Percentiles rank a stretch among this genome's conserved stretches.
These are phyloP conservation scores for Iphiclides podalirius DNA, from an alignment of 2,888 invertebrate genomes.

Conservation along the genomic window DNA sequence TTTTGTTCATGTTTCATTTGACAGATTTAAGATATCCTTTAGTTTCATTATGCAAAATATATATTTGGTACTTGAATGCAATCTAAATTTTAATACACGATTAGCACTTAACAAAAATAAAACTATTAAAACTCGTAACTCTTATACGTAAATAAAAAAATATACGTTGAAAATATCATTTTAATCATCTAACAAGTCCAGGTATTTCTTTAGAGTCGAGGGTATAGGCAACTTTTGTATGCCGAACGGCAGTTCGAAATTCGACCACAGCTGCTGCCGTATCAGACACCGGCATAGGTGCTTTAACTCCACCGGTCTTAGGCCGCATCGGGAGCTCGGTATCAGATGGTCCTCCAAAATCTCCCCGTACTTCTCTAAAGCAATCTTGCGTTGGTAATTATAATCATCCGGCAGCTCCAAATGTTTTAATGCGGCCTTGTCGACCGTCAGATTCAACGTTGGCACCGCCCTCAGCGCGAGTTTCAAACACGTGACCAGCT, in stretches of 20 bases:
- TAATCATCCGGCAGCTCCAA: conserved; percentile 61
- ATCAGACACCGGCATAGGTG: conserved; percentile 88
- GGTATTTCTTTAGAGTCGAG: conserved; percentile 82
- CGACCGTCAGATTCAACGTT: conserved; percentile 72
- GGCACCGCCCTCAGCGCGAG: conserved; percentile 84
- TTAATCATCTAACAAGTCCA: conserved; percentile 87
- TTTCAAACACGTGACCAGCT: conserved; percentile 84
- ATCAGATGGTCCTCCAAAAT: conserved; percentile 80
- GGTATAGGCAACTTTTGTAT: conserved; percentile 85
- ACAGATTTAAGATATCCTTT: too few relatives aligned
- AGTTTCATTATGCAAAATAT: too few relatives aligned
- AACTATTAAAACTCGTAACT: too few relatives aligned
- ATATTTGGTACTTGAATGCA: too few relatives aligned
- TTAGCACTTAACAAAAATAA: too few relatives aligned
- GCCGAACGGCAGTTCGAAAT: conserved; percentile 87
- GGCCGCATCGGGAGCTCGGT: conserved; percentile 81
- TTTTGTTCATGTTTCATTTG: too few relatives aligned
- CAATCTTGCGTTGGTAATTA: conserved; percentile 65
- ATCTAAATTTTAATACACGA: too few relatives aligned
- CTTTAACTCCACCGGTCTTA: conserved; percentile 84
- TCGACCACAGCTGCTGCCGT: conserved; percentile 82
- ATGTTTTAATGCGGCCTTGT: conserved; percentile 52
- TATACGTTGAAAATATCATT: not conserved
- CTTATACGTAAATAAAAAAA: too few relatives aligned
- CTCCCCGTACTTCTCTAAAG: conserved; percentile 65